These are phyloP conservation scores for Palythoa caribaeorum DNA, from an alignment of 92 coral and sea anemone species.

Conservation along the genomic window DNA sequence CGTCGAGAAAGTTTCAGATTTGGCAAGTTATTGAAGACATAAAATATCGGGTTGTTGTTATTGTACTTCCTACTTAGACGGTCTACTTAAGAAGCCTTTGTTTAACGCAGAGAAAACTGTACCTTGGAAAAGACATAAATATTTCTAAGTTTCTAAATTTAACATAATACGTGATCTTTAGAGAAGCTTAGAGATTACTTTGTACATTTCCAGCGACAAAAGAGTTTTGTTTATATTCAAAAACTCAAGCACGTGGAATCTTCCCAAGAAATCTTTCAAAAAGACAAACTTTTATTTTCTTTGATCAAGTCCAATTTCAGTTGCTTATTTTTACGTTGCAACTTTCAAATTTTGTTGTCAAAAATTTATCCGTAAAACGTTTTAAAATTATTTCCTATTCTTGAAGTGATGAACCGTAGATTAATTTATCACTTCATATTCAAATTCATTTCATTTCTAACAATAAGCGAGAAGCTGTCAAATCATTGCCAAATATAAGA, in stretches of 20 bases:
- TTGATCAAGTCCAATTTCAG: too few relatives aligned
- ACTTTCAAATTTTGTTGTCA: too few relatives aligned
- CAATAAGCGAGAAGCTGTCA: not conserved
- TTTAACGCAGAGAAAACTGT: not conserved
- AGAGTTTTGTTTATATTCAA: too few relatives aligned
- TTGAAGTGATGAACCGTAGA: not conserved
- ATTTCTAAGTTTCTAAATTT: not conserved
- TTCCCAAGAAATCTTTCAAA: too few relatives aligned
- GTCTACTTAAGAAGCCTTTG: not conserved
- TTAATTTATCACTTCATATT: conserved; percentile 14
- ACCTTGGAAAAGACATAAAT: not conserved
- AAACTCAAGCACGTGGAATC: too few relatives aligned
- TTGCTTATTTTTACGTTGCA: too few relatives aligned
- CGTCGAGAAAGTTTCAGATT: too few relatives aligned
- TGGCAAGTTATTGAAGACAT: not conserved
- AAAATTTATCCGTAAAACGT: too few relatives aligned
- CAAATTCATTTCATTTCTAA: not conserved
- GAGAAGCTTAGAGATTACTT: not conserved
- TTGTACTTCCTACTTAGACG: too few relatives aligned
- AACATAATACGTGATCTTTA: not conserved
- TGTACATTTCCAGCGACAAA: too few relatives aligned
- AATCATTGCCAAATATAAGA: not conserved
- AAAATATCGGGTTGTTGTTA: not conserved
- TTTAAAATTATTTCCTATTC: not conserved
- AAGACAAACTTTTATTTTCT: too few relatives aligned